phyloP scores from a whole-genome alignment of 2,888 invertebrate genomes.

The Synanthedon formicaeformis region DNA sequence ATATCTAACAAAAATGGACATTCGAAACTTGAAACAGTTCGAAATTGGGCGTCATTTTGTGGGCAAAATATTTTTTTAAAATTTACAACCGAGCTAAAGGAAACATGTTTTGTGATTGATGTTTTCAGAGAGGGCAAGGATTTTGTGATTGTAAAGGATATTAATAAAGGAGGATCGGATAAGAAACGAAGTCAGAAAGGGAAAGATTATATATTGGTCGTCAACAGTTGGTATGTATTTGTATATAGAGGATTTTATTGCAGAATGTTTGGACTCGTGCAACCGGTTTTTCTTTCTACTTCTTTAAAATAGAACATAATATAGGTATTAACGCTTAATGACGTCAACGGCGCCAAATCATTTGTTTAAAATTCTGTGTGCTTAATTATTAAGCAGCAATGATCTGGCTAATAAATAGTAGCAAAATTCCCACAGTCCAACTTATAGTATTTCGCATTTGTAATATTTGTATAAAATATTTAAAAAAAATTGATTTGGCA shows the following conservation, averaged over 20 bases:
- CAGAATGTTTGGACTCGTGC: background rate
- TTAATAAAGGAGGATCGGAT: conserved; percentile 50
- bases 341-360: too few relatives aligned
- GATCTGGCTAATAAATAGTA: too few relatives aligned
- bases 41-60: background rate
- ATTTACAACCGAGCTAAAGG: conserved; percentile 2
- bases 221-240: conserved; percentile 54
- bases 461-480: too few relatives aligned
- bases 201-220: conserved; percentile 50
- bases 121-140: conserved; percentile 57
- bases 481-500: too few relatives aligned
- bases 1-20: conserved; percentile 4
- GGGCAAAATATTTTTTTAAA: background rate
- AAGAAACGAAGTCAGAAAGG: conserved; percentile 40
- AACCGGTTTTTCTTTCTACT: background rate
- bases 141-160: conserved; percentile 46
- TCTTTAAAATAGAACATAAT: too few relatives aligned
- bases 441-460: too few relatives aligned
- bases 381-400: too few relatives aligned
- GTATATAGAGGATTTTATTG: conserved; percentile 3
- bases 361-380: too few relatives aligned
- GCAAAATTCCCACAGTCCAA: too few relatives aligned
- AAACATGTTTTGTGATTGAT: conserved; percentile 22
- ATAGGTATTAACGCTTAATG: too few relatives aligned
- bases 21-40: background rate